A percentile compares a stretch with the other conserved stretches of the same genome.
Evolutionary conservation across 1,140 invertebrate genomes (phyloP).

Genomic region (Bilobella aurantiaca): DNA sequence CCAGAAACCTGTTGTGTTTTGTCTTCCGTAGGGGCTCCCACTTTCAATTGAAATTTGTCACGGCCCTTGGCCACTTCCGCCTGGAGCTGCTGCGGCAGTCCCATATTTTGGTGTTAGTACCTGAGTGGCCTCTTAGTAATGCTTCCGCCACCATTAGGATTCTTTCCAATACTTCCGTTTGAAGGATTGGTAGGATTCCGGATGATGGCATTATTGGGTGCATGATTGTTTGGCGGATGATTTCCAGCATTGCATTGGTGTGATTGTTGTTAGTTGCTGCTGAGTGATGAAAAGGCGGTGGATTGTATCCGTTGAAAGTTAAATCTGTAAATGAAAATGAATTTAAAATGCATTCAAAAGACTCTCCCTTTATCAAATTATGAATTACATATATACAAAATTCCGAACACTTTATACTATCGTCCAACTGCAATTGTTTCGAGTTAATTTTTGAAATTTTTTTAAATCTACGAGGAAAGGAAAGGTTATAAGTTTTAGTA

Average conservation of each 20-base stretch:
- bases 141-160: conserved; percentile 9
- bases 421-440: too few species aligned
- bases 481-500: too few species aligned
- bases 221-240: background rate
- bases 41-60: conserved; percentile 78
- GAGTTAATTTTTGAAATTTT: too few species aligned
- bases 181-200: background rate
- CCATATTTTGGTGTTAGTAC: too few species aligned
- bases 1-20: conserved; percentile 36
- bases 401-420: too few species aligned
- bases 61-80: conserved; percentile 70
- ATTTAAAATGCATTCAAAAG: too few species aligned
- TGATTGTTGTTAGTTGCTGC: background rate
- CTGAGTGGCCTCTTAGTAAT: conserved; percentile 24
- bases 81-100: conserved; percentile 80
- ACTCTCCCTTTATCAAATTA: too few species aligned
- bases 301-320: background rate
- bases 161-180: background rate
- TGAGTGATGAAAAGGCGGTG: background rate
- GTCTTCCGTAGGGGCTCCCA: conserved; percentile 58
- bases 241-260: background rate
- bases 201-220: background rate
- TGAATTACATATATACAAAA: too few species aligned
- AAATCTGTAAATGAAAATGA: too few species aligned
- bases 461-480: too few species aligned